A percentile compares a stretch with the other conserved stretches of the same genome.
Evolutionary conservation across 2,797 vertebrate genomes (phyloP).

Genomic region (Miichthys miiuy): DNA sequence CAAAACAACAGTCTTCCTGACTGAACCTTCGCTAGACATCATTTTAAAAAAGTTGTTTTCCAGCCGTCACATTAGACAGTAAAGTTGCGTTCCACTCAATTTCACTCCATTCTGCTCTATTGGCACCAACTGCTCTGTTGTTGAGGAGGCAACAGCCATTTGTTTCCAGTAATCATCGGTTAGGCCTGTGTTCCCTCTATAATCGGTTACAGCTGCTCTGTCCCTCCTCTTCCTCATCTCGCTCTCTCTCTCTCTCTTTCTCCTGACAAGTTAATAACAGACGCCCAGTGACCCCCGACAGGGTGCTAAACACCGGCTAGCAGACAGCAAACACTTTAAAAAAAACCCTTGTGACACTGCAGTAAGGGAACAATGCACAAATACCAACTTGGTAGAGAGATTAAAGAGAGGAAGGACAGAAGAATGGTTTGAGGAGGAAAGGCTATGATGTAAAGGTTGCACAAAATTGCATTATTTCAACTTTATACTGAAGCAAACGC

Average conservation of each 20-base stretch:
- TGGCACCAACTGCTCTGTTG: conserved; percentile 18
- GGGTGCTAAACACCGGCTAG: conserved; percentile 52
- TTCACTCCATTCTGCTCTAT: background rate
- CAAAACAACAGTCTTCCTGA: no score
- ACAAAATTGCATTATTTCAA: no score
- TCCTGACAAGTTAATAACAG: conserved; percentile 74
- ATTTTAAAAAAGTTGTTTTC: background rate
- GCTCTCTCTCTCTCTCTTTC: background rate
- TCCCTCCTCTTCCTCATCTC: conserved; percentile 44
- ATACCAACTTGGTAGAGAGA: background rate
- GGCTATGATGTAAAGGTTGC: no score
- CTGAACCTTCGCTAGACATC: no score
- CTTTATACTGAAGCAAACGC: no score
- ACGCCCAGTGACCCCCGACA: conserved; percentile 21
- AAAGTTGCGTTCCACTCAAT: background rate
- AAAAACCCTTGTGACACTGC: conserved; percentile 28
- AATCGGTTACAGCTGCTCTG: conserved; percentile 67
- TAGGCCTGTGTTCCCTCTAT: conserved; percentile 43
- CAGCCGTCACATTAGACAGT: background rate
- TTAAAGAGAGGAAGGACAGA: conserved; percentile 16
- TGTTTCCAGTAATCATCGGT: conserved; percentile 69
- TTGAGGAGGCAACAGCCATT: conserved; percentile 30
- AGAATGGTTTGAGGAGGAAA: no score
- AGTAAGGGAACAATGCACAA: conserved; percentile 42
- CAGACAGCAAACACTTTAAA: conserved; percentile 45